These are phyloP conservation scores for Buteo buteo DNA, from an alignment of 2,113 vertebrate species.

Conservation along the genomic window DNA sequence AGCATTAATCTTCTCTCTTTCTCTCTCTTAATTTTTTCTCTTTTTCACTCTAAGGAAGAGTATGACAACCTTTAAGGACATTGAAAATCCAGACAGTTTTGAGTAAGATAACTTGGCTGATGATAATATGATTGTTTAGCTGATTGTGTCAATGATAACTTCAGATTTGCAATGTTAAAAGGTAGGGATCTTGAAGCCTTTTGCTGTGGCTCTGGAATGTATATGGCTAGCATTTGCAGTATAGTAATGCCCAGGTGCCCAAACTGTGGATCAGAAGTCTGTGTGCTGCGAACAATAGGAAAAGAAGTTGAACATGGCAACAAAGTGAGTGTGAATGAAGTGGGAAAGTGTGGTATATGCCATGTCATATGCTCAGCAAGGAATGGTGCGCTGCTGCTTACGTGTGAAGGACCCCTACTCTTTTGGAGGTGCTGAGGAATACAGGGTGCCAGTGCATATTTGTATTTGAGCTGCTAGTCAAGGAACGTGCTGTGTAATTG, in stretches of 20 bases:
- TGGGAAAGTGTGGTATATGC: not conserved
- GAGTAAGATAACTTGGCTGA: not conserved
- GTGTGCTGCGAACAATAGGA: not conserved
- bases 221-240: not conserved
- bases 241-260: not conserved
- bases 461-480: not conserved
- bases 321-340: not conserved
- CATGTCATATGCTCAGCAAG: not conserved
- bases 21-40: fast-evolving
- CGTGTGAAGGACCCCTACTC: not conserved
- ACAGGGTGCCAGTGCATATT: not conserved
- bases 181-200: not conserved
- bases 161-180: not conserved
- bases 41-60: not conserved
- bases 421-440: not conserved
- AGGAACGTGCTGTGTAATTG: not conserved
- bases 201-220: not conserved
- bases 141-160: not conserved
- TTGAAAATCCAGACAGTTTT: not conserved
- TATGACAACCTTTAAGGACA: not conserved
- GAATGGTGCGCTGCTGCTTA: not conserved
- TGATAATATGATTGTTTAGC: not conserved
- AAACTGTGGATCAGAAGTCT: not conserved
- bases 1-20: not conserved
- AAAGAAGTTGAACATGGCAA: not conserved